These are phyloP conservation scores for Eulemur mongoz DNA, from an alignment of 2,797 vertebrate species.

Conservation along the genomic window DNA sequence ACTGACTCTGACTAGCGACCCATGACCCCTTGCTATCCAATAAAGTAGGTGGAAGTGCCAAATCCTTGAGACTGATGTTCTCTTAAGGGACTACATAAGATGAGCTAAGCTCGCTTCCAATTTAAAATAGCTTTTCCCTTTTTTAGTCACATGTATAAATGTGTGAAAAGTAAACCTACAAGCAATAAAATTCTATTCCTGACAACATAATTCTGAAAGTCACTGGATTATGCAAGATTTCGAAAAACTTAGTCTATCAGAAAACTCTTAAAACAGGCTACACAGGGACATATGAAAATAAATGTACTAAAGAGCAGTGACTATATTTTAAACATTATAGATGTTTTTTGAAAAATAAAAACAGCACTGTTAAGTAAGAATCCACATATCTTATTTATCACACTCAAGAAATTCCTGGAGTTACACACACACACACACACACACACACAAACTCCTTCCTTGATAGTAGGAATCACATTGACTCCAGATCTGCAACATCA, in stretches of 20 bases:
- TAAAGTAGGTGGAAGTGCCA: slow-evolving; percentile 55
- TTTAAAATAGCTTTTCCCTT: slow-evolving; percentile 54
- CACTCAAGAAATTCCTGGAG: not conserved
- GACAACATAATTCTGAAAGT: slow-evolving; percentile 20
- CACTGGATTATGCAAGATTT: not conserved
- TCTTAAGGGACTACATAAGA: slow-evolving; percentile 50
- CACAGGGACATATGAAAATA: not conserved
- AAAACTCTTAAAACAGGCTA: slow-evolving; percentile 25
- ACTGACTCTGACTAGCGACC: not conserved
- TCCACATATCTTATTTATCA: not conserved
- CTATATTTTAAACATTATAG: slow-evolving; percentile 10
- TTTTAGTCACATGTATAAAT: slow-evolving; percentile 8
- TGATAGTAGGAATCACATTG: not conserved
- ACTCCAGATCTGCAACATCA: not conserved
- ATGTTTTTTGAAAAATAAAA: not conserved
- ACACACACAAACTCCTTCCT: not conserved
- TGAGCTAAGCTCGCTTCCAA: slow-evolving; percentile 36
- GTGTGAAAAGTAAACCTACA: slow-evolving; percentile 7
- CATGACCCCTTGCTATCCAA: slow-evolving; percentile 42
- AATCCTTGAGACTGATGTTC: slow-evolving; percentile 60
- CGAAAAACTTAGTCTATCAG: not conserved
- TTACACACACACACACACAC: not conserved
- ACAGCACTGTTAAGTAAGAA: not conserved
- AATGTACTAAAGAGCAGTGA: not conserved
- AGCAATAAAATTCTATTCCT: slow-evolving; percentile 43